phyloP scores from a whole-genome alignment of 2,797 vertebrate genomes.

The Mus caroli region DNA sequence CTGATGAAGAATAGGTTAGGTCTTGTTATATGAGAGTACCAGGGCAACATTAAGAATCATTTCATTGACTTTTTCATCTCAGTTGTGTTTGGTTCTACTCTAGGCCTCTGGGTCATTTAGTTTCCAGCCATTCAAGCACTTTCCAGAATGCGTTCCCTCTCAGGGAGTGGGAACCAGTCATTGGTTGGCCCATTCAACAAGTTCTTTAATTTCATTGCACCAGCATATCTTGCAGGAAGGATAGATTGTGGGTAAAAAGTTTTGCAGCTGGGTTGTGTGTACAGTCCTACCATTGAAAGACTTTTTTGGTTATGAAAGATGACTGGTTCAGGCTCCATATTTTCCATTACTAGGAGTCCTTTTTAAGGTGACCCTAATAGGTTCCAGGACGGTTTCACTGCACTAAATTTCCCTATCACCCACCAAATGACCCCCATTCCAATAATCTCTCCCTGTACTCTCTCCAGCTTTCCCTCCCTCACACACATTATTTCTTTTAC shows the following conservation, averaged over 20 bases:
- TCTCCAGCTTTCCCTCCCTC: too few relatives aligned
- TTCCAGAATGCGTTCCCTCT: not conserved
- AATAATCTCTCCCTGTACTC: too few relatives aligned
- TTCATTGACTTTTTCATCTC: not conserved
- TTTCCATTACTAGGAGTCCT: not conserved
- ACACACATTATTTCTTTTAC: too few relatives aligned
- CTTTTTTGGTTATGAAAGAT: not conserved
- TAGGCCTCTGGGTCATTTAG: not conserved
- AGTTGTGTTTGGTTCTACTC: not conserved
- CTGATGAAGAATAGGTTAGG: not conserved
- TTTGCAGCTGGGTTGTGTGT: not conserved
- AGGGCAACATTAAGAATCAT: not conserved
- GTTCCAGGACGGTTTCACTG: not conserved
- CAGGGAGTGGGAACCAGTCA: not conserved
- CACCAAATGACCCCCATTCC: too few relatives aligned
- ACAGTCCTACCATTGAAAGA: not conserved
- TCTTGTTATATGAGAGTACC: not conserved
- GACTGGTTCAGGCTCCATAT: not conserved
- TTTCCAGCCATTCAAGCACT: not conserved
- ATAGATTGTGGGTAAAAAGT: not conserved
- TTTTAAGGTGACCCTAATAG: not conserved
- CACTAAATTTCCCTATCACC: too few relatives aligned
- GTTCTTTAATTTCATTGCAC: not conserved
- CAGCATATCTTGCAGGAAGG: not conserved
- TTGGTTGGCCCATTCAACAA: not conserved